Base-by-base conservation (phyloP, 2,888 invertebrate species). In the Cylindroiulus punctatus region DNA sequence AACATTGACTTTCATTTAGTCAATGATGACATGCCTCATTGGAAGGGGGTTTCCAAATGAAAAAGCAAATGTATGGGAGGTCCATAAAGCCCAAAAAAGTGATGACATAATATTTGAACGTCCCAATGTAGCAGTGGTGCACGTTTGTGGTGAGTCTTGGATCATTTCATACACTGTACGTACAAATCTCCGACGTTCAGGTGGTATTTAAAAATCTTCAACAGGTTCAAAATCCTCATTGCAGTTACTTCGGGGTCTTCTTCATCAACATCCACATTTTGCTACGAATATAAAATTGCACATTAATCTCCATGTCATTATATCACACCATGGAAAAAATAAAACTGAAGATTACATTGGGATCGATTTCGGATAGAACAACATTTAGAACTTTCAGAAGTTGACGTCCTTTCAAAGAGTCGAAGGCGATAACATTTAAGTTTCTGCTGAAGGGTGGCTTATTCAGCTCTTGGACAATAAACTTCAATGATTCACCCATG, bases 401-500 rank as follows among this genome's bases (percentile, higher is more conserved):
- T 89, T 95, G 94, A 88, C 95, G 94, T 83, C 94, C 93, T 87
- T 93, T 93, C 87, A 97, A 91, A 7, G 95, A 93, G 91, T 97
- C 97, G 91, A 97, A 96, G 88, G 95, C 95, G 89, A 97, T 95
- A 87, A 97, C 91, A 90, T 96, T 96, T 89, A 94, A 95, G 89
- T 93, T 94, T 89, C 94, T 94, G 85, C 93, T 93, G 89, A 96
- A 94, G 0, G 94, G 93, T 84, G 93, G 92, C 89, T 93, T 93
- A 90, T 96, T 96, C 88, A 97, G 90, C 91, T 95, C 95, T 88
- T 93, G 93, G 83, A 96, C 94, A 88, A 93, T 91, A 88, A 90
- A 91, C 88, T 92, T 92, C 85, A 92, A 89, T 88, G 91, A 90
- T 85, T 92, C 92, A 89, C 91, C 91, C 91, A 92, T 91, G 52